Base-by-base conservation (phyloP, 1,140 invertebrate genomes). In the Nylanderia fulva region DNA sequence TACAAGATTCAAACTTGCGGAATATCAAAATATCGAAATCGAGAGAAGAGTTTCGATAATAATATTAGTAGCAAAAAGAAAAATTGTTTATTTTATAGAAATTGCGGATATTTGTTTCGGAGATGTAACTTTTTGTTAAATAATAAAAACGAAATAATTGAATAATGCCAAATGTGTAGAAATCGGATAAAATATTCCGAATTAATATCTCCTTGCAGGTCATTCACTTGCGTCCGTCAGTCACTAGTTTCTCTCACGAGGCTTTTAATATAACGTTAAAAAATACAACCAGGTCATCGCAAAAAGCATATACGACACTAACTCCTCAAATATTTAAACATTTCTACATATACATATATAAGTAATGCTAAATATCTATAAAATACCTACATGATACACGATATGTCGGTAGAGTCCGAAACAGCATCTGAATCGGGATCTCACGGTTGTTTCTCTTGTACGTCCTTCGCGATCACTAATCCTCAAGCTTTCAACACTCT, bases 391-490 rank as follows among this genome's bases (percentile, higher is more conserved):
- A 42, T 66, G n/a, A 18, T 48, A 27, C 5, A 52, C 54, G n/a
- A 42, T 71, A 24, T 48, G 27, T 24, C 21, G 33, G 2, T 33
- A 72, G 48, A 45, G 71, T 27, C 36, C 27, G 13, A 21, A 18
- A 24, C 52, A 18, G 21, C 77, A 6, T 56, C 13, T 15, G 52
- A 72, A 33, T 33, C 45, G 18, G 52, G 4, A 21, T 42, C 27
- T 45, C 27, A 56, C 11, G 64, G 18, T 58, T 64, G 60, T 52
- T 18, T 42, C n/a, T 15, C 39, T 63, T n/a, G 36, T 4, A 42
- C 21, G 15, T 80, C 15, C 27, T 33, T 82, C 52, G 66, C 54
- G 36, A 71, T 82, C 77, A 82, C 77, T 72, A 15, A 21, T 1
- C 15, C 11, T 39, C 36, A 45, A 71, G 18, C 71, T 2, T 27